Base-by-base conservation (phyloP, 1,140 invertebrate species). In the Stenopsyche tienmushanensis region DNA sequence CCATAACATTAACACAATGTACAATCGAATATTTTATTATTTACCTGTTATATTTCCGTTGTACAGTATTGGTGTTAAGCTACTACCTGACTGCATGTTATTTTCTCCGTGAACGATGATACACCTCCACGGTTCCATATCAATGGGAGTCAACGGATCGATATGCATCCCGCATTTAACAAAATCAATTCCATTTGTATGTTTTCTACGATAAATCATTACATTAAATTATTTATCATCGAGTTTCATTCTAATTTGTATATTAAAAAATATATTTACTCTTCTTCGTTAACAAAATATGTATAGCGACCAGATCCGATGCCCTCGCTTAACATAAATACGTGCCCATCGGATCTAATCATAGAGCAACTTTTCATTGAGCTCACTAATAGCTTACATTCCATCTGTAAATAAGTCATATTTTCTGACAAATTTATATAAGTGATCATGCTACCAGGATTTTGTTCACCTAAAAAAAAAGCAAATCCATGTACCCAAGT, bases 71-170 rank as follows among this genome's bases (percentile, higher is more conserved):
- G n/a, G n/a, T n/a, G n/a, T n/a, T n/a, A n/a, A n/a, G n/a, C n/a
- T n/a, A n/a, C n/a, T n/a, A n/a, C n/a, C n/a, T n/a, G n/a, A n/a
- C n/a, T n/a, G n/a, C n/a, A n/a, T n/a, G n/a, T n/a, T n/a, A n/a
- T n/a, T n/a, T 1, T 62, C 58, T 0, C 52, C 50, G 15, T 54
- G 50, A 24, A 47, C 20, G 34, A 67, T 63, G 1, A 24, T 18
- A 49, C 65, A 67, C 54, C 58, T 23, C 65, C 65, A 67, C 15
- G 34, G 25, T n/a, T 47, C 44, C n/a, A 63, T 13, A 42, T 67
- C 65, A 5, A 57, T 20, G 17, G 25, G 9, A 7, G 17, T 54
- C 2, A 52, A 59, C 34, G 45, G 45, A 10, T 47, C 10, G 10
- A 67, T 54, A 17, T 50, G 1, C 0, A 67, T 49, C 20, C 65